phyloP scores from a whole-genome alignment of 2,888 invertebrate species.

The Salpingus planirostris region DNA sequence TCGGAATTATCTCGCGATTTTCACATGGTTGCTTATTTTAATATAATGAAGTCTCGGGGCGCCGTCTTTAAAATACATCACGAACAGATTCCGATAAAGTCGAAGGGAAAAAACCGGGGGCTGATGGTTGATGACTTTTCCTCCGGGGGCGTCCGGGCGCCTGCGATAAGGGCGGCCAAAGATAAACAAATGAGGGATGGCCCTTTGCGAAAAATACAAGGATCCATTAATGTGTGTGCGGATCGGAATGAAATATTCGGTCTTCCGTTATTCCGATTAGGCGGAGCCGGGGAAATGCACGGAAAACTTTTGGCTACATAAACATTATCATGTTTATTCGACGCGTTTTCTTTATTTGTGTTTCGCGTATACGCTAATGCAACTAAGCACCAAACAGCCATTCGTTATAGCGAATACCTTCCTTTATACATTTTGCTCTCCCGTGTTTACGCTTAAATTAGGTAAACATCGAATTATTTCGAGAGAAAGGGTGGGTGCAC shows the following conservation, averaged over 20 bases:
- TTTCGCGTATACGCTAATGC: constrained; percentile 21
- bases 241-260: constrained; percentile 26
- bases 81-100: constrained; percentile 7
- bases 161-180: constrained; percentile 24
- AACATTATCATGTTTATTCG: constrained; percentile 22
- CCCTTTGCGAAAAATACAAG: constrained; percentile 27
- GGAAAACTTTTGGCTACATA: constrained; percentile 22
- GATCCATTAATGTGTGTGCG: constrained; percentile 26
- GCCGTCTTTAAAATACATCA: too few relatives aligned
- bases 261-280: constrained; percentile 24
- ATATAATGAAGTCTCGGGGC: too few relatives aligned
- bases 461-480: too few relatives aligned
- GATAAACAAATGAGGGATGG: constrained; percentile 39
- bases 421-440: too few relatives aligned
- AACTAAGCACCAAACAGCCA: constrained; percentile 13
- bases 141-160: constrained; percentile 14
- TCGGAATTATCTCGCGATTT: too few relatives aligned
- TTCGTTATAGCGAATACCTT: constrained; percentile 14
- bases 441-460: too few relatives aligned
- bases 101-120: constrained; percentile 4
- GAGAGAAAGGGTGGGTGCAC: too few relatives aligned
- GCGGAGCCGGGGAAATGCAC: constrained; percentile 21
- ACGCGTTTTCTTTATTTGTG: constrained; percentile 25
- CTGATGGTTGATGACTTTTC: constrained; percentile 9
- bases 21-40: too few relatives aligned